Conservation (phyloP, 2,113 vertebrate genomes). For the Strix uralensis region DNA sequence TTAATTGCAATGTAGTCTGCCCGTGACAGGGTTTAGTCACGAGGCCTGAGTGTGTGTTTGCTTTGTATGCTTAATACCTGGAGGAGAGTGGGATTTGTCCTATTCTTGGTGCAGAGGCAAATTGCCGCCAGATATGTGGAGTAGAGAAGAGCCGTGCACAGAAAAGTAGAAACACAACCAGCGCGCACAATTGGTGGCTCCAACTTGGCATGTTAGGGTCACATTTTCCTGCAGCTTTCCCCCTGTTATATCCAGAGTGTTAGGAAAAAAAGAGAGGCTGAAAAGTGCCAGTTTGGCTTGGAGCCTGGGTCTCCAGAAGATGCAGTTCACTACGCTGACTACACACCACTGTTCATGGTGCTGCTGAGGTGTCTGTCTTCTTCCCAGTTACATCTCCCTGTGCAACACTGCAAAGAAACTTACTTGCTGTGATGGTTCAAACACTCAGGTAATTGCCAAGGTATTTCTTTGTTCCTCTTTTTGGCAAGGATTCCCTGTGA, state of each 20-base stretch:
- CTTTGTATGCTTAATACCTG: not conserved
- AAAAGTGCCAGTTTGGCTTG: not conserved
- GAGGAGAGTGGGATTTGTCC: not conserved
- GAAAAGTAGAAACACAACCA: not conserved
- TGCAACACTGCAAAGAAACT: not conserved
- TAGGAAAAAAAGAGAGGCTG: not conserved
- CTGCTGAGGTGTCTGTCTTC: not conserved
- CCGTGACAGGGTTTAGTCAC: not conserved
- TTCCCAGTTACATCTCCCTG: not conserved
- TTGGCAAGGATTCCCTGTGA: not conserved
- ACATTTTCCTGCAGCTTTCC: not conserved
- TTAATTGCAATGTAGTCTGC: not conserved
- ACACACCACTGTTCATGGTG: not conserved
- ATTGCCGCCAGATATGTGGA: accelerated
- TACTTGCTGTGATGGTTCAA: not conserved
- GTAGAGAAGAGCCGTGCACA: not conserved
- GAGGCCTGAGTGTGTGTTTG: not conserved
- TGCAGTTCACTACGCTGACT: not conserved
- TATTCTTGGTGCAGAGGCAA: not conserved
- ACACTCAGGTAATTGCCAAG: not conserved
- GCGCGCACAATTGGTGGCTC: not conserved
- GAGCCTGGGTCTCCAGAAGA: not conserved
- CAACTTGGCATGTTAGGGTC: not conserved
- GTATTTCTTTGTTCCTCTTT: not conserved
- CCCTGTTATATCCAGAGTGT: not conserved